phyloP scores from a whole-genome alignment of 2,113 vertebrate species.

The Empidonax alnorum region DNA sequence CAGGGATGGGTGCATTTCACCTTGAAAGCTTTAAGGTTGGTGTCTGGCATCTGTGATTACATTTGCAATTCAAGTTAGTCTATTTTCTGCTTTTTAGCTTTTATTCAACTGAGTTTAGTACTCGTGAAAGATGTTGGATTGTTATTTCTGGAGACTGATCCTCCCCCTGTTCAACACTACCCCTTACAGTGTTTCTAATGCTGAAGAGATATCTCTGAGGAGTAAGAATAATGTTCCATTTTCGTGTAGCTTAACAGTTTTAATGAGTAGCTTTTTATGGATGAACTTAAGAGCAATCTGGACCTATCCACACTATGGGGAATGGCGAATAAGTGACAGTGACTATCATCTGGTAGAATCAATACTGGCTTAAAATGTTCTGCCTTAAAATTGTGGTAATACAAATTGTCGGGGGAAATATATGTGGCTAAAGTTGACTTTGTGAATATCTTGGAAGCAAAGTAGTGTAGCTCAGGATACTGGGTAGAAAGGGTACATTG shows the following conservation, averaged over 20 bases:
- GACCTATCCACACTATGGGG: background rate
- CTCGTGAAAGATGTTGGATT: constrained; percentile 22
- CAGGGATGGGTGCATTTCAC: constrained; percentile 35
- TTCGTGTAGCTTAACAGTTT: background rate
- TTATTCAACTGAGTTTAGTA: constrained; percentile 43
- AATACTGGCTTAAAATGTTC: background rate
- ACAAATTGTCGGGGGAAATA: background rate
- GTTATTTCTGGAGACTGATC: constrained; percentile 28
- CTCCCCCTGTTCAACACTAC: background rate
- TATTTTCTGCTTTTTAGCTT: constrained; percentile 61
- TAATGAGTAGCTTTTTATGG: background rate
- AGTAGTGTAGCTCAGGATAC: background rate
- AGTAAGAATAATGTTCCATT: background rate
- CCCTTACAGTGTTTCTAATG: background rate
- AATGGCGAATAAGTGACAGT: background rate
- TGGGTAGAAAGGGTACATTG: background rate
- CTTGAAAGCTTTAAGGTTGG: constrained; percentile 59
- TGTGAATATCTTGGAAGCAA: background rate
- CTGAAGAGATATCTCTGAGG: background rate
- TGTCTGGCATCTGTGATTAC: constrained; percentile 51
- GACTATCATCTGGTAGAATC: background rate
- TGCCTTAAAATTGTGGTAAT: background rate
- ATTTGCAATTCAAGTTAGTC: constrained; percentile 72
- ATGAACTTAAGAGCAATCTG: background rate
- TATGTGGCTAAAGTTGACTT: background rate